Percentiles rank a stretch among this genome's conserved stretches.
Conservation (phyloP, 2,113 vertebrate genomes). For the Micromys minutus region DNA sequence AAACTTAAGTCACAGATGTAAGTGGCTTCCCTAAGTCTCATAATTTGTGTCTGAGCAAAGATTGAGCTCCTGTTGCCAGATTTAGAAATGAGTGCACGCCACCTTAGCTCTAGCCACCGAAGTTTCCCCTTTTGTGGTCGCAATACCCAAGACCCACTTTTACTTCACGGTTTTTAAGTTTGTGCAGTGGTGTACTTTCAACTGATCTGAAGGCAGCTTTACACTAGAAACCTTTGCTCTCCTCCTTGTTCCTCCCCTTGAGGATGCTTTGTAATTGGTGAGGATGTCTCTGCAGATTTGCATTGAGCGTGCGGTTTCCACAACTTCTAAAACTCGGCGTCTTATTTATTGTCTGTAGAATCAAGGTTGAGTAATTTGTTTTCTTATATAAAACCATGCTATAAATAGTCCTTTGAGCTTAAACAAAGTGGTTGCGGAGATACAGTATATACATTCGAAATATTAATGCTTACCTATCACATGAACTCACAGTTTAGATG, state of each 20-base stretch:
- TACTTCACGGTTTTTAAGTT: not conserved
- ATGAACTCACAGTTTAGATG: not conserved
- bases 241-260: not conserved
- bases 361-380: not conserved
- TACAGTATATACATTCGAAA: not conserved
- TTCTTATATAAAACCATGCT: slow-evolving; percentile 27
- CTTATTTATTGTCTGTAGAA: not conserved
- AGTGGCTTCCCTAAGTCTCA: not conserved
- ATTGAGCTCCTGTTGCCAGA: not conserved
- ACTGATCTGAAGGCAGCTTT: not conserved
- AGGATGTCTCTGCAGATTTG: not conserved
- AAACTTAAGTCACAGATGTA: not conserved
- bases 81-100: not conserved
- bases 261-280: not conserved
- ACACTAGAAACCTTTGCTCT: too few relatives aligned
- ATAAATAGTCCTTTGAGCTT: not conserved
- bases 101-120: not conserved
- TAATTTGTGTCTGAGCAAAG: not conserved
- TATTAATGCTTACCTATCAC: not conserved
- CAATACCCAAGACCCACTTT: not conserved
- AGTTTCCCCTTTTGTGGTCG: not conserved
- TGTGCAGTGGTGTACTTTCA: not conserved
- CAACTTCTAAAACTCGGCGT: not conserved
- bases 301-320: slow-evolving; percentile 9
- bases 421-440: not conserved